Evolutionary conservation across 2,888 invertebrate genomes (phyloP), one percentile per base, ranked within the genome.

Genomic region (Lagria hirta): DNA sequence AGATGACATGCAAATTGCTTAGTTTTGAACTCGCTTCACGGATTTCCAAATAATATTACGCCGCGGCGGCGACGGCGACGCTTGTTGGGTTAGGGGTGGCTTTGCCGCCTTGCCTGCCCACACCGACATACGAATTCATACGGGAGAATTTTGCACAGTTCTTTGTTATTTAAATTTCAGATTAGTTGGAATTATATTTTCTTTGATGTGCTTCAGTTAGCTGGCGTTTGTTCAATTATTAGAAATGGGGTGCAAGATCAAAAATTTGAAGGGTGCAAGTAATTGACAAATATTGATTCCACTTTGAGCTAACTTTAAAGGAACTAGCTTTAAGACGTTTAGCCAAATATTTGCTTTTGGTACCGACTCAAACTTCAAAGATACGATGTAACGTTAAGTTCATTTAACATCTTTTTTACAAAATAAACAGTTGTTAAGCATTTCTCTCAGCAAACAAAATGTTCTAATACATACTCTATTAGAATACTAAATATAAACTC

Each of bases 111-210:
- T n/a, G n/a, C n/a, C n/a, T n/a, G n/a, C n/a, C n/a, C n/a, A n/a
- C n/a, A n/a, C n/a, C n/a, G n/a, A 45, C 49, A 52, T 55, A 52
- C 51, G 54, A 51, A 57, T 59, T 54, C 57, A 44, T 49, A 52
- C 51, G 54, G 52, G n/a, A n/a, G n/a, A 57, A 57, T 62, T 62
- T 61, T 53, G n/a, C n/a, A 52, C 52, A 53, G 48, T 41, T 47
- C 60, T 65, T 64, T 63, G 63, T 61, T 60, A 65, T 64, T 65
- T 58, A 62, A 64, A 64, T 65, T 61, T 49, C 21, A 51, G 57
- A 57, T 58, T 55, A 52, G 43, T 43, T 44, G 32, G 48, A 55
- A 51, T 52, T 49, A 46, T 32, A 35, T 53, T 51, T n/a, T 46
- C 52, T 53, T 48, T 55, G 49, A 49, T 27, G 50, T 45, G 38